A percentile compares a stretch with the other conserved stretches of the same genome.
Evolutionary conservation across 2,113 vertebrate species (phyloP).

Genomic region (Gadus chalcogrammus): DNA sequence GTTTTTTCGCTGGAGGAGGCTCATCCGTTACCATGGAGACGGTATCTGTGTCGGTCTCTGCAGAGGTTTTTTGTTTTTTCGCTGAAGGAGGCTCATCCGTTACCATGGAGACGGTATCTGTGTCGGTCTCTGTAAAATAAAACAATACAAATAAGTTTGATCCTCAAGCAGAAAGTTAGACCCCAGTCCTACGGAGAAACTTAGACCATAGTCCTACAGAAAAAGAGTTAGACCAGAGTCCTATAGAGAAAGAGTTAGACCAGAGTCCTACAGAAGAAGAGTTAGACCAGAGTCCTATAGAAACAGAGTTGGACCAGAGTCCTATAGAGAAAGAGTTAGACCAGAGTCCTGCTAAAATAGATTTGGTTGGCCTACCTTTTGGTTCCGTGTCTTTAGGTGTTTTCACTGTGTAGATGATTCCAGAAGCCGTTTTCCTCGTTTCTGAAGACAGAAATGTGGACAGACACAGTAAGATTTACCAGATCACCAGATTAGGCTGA

Average conservation of each 20-base stretch:
- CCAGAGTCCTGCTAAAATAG: neutral
- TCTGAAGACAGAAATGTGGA: constrained; percentile 37
- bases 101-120: neutral
- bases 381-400: neutral
- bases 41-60: neutral
- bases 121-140: neutral
- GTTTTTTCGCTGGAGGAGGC: neutral
- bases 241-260: no score
- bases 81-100: neutral
- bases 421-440: constrained; percentile 55
- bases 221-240: neutral
- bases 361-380: neutral
- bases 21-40: neutral
- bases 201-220: neutral
- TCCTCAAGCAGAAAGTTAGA: no score
- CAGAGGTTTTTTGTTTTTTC: no score
- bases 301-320: neutral
- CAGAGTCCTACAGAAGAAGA: no score
- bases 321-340: neutral
- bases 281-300: no score
- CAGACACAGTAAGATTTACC: neutral
- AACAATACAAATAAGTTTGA: neutral
- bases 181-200: no score
- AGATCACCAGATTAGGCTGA: no score
- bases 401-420: constrained; percentile 51